Evolutionary conservation across 1,140 invertebrate species (phyloP), one percentile per base, ranked within the genome.

Genomic region (Rhagoletis pomonella): DNA sequence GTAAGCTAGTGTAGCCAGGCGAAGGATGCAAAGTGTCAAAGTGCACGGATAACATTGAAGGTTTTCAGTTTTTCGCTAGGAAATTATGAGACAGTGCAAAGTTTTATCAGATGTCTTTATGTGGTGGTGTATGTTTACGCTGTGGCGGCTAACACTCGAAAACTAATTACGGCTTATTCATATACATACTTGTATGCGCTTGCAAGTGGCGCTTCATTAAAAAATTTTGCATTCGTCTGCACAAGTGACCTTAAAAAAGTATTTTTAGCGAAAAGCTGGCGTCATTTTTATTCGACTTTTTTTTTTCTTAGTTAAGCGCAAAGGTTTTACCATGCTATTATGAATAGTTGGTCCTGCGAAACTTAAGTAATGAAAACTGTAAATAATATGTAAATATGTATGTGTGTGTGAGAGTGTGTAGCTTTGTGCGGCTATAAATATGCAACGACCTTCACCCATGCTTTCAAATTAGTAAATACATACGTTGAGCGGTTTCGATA

Each of bases 81-180:
- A 73, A 73, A 73, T 73, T 47, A 73, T 73, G 67, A 17, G 39
- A 44, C 44, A 73, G 42, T 44, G 42, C 60, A 62, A 62, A 62
- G 4, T 17, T 62, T 2, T 62, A n/a, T 7, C 12, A n/a, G 4
- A n/a, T n/a, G 17, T 62, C 10, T 62, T 0, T 62, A 0, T 62
- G 60, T 62, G 60, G 10, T 12, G 10, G 12, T 62, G 60, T 59
- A 59, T 59, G 12, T 29, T 29, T 7, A 59, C 10, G 29, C 9
- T 69, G 65, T 29, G 64, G 9, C 19, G 39, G 19, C 10, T 42
- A 73, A 47, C 67, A 73, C 67, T 73, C 42, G 29, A 17, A 73
- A 73, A 73, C 67, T 73, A 73, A 73, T 73, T 73, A 73, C 12
- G 39, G 67, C 42, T 12, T 42, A 39, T 44, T 69, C 12, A 19